phyloP scores from a whole-genome alignment of 2,888 invertebrate genomes.

The Rosalia funebris region DNA sequence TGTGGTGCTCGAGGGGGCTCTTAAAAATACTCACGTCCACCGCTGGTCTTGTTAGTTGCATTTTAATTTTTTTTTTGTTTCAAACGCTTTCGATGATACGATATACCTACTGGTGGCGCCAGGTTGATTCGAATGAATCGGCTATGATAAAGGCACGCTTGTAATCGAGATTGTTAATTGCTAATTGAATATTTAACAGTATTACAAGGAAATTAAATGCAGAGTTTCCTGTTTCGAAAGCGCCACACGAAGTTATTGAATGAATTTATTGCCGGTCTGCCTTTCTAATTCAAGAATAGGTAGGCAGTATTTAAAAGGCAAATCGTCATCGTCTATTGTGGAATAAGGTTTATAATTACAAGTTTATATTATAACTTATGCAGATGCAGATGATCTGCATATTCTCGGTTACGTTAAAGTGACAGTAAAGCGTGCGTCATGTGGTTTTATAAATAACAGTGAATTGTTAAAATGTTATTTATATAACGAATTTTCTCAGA shows the following conservation, averaged over 20 bases:
- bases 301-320: too few species aligned
- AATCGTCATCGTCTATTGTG: too few species aligned
- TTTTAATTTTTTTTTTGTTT: slow-evolving; percentile 22
- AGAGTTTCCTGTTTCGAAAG: neutral
- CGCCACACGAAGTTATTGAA: neutral
- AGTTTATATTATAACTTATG: too few species aligned
- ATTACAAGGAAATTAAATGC: slow-evolving; percentile 6
- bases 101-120: neutral
- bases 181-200: slow-evolving; percentile 1
- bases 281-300: too few species aligned
- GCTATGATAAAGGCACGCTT: neutral
- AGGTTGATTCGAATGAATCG: neutral
- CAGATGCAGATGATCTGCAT: too few species aligned
- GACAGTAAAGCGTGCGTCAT: too few species aligned
- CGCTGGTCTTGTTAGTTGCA: slow-evolving; percentile 21
- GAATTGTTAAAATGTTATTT: too few species aligned
- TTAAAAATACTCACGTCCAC: slow-evolving; percentile 36
- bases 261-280: neutral
- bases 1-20: slow-evolving; percentile 24
- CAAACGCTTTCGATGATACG: neutral
- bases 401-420: too few species aligned
- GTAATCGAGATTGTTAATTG: slow-evolving; percentile 7
- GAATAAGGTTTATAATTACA: too few species aligned
- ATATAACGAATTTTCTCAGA: too few species aligned
- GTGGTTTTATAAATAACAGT: too few species aligned